phyloP scores from a whole-genome alignment of 2,113 vertebrate genomes.

The Seriola rivoliana region DNA sequence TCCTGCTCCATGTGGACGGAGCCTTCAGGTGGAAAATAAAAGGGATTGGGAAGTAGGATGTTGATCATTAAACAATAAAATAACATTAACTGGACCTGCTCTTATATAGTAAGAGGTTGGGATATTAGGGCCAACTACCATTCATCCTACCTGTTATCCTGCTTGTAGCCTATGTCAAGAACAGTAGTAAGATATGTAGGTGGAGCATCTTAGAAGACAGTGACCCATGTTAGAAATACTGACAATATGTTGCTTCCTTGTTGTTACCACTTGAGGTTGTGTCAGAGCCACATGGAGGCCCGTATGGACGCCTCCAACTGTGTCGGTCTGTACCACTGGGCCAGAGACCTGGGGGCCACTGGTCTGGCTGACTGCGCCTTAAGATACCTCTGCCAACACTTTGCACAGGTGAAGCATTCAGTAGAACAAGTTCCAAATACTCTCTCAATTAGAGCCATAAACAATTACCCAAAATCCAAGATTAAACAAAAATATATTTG shows the following conservation, averaged over 20 bases:
- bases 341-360: constrained; percentile 88
- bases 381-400: constrained; percentile 89
- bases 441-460: not conserved
- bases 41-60: not conserved
- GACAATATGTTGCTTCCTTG: not conserved
- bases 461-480: not conserved
- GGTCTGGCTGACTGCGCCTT: constrained; percentile 86
- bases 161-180: not conserved
- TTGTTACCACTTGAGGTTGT: constrained; percentile 69
- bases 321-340: constrained; percentile 91
- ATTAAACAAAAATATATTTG: no score
- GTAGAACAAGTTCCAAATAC: not conserved
- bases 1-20: constrained; percentile 92
- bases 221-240: not conserved
- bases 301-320: constrained; percentile 93
- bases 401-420: constrained; percentile 74
- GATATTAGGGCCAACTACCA: not conserved
- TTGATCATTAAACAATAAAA: not conserved
- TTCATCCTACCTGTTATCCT: not conserved
- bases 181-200: not conserved
- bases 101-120: not conserved
- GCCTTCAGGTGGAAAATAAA: constrained; percentile 76
- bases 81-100: not conserved
- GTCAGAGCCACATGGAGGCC: constrained; percentile 91
- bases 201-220: not conserved